Evolutionary conservation across 2,797 vertebrate genomes (phyloP), one percentile per base, ranked within the genome.

Genomic region (Mus caroli): DNA sequence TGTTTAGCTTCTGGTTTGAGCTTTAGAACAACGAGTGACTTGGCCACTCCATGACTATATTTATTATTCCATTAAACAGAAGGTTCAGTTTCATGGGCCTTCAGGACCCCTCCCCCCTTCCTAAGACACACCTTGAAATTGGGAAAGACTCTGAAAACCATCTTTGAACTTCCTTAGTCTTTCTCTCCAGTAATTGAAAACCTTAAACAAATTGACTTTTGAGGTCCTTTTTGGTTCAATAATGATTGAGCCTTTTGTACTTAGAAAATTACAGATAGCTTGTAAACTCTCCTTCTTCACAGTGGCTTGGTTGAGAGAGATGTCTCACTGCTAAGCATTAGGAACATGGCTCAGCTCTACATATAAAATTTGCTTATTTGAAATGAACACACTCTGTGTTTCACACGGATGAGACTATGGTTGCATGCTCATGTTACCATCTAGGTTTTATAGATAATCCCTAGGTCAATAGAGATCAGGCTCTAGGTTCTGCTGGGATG

Each of bases 181-280:
- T 19, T 50, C 54, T 77, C 37, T 37, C 15, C 60, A 82, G 77
- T 96, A 93, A 92, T 67, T 95, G 86, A 82, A 94, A 94, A 85
- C 75, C 46, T 96, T 83, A 89, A 24, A 82, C 91, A 90, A 95
- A 85, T 78, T 71, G 85, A 88, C 73, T 94, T 97, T 85, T 88
- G 79, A 96, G 90, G 52, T 85, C 28, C 19, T 56, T 96, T 82
- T 92, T 73, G 92, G 60, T 91, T 95, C 40, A 86, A 10, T 69
- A 43, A 84, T 79, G 92, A 46, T 88, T 96, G 73, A 95, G 14
- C 11, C 67, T 93, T 92, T 95, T 88, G 54, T 95, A 22, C 85
- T 52, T 52, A 82, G 54, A 78, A 97, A 93, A 94, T 85, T 24
- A 46, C 54, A 95, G 94, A 52, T 40, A 5, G 69, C 17, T 76